Evolutionary conservation across 1,140 invertebrate genomes (phyloP).

Genomic region (Globodera ellingtonae): DNA sequence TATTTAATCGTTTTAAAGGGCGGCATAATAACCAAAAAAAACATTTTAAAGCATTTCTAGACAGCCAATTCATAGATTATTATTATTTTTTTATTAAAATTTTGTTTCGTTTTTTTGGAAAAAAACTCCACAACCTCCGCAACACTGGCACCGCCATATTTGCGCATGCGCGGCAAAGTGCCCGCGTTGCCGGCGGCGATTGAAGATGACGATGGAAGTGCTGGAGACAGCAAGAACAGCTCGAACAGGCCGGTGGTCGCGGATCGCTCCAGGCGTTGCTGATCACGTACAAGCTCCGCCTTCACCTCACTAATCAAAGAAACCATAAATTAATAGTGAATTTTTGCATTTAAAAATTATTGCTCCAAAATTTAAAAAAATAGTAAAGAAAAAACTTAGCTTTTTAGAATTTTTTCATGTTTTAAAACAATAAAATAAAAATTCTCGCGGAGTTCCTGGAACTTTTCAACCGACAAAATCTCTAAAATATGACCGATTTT

Average conservation of each 20-base stretch:
- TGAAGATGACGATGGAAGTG: background rate
- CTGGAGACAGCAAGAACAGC: conserved; percentile 18
- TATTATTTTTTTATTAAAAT: no score
- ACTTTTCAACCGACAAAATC: no score
- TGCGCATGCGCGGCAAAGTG: conserved; percentile 27
- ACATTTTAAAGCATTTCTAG: no score
- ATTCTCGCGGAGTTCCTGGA: no score
- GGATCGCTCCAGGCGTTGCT: conserved; percentile 31
- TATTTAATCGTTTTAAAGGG: background rate
- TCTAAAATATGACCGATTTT: no score
- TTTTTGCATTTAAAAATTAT: conserved; percentile 24
- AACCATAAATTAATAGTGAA: conserved; percentile 18
- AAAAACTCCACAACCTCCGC: conserved; percentile 1
- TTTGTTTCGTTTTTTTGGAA: no score
- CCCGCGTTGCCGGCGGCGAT: background rate
- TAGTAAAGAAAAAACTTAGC: no score
- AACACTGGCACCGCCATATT: conserved; percentile 1
- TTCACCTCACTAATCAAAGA: conserved; percentile 53
- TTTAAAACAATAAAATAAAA: no score
- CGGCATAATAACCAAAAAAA: no score
- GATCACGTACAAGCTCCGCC: conserved; percentile 44
- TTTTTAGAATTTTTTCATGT: no score
- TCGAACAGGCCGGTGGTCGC: conserved; percentile 20
- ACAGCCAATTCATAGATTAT: no score
- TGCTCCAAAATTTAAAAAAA: no score